phyloP scores from a whole-genome alignment of 2,113 vertebrate genomes.

The Ifrita kowaldi region DNA sequence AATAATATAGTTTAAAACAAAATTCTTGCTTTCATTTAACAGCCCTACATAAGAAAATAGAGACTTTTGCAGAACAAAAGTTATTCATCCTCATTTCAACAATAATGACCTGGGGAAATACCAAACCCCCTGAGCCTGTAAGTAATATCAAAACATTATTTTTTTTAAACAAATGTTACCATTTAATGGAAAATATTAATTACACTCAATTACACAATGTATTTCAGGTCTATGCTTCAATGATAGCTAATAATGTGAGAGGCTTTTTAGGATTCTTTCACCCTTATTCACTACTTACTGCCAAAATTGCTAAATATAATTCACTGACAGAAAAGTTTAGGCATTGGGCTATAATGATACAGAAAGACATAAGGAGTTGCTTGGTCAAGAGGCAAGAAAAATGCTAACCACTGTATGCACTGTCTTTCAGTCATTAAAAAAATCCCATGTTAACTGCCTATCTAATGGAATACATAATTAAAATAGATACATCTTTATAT shows the following conservation, averaged over 20 bases:
- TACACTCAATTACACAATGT: not conserved
- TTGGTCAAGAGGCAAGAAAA: not conserved
- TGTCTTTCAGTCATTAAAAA: not conserved
- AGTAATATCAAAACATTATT: conserved; percentile 36
- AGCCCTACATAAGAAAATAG: conserved; percentile 79
- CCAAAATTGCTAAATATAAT: not conserved
- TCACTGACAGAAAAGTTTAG: not conserved
- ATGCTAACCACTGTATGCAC: not conserved
- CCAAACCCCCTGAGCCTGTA: conserved; percentile 79
- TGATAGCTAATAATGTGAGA: not conserved
- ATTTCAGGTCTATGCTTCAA: not conserved
- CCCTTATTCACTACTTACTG: not conserved
- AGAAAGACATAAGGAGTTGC: not conserved
- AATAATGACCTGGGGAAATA: conserved; percentile 89
- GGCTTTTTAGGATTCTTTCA: not conserved
- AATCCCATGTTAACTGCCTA: not conserved
- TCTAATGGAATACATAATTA: not conserved
- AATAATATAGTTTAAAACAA: not conserved
- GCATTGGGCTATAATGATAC: not conserved
- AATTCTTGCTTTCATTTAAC: not conserved
- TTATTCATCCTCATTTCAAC: conserved; percentile 90
- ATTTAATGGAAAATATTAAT: not conserved
- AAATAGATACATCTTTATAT: not conserved
- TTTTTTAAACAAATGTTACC: not conserved
- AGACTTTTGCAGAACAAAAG: conserved; percentile 76